These are phyloP conservation scores for Eumaeus atala DNA, from an alignment of 1,140 invertebrate genomes.

Conservation along the genomic window DNA sequence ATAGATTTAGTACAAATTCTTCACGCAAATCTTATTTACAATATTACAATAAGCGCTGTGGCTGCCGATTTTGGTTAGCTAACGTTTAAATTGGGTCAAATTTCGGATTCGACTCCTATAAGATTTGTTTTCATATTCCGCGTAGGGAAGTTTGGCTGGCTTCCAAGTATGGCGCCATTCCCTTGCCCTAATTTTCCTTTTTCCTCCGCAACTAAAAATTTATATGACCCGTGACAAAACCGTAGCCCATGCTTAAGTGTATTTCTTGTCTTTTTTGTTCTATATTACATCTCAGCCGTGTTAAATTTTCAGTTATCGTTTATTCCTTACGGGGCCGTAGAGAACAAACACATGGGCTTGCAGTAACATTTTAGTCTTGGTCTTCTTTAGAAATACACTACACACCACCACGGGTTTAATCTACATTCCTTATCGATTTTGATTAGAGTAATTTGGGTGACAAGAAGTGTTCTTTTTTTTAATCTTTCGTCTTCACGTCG, in stretches of 20 bases:
- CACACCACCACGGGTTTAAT: too few relatives aligned
- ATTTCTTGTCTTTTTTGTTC: conserved; percentile 4
- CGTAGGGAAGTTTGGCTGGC: conserved; percentile 36
- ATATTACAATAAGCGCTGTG: background rate
- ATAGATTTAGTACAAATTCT: too few relatives aligned
- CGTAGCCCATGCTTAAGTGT: conserved; percentile 6
- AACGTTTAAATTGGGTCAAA: conserved; percentile 10
- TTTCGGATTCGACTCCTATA: conserved; percentile 45
- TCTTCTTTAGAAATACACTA: too few relatives aligned
- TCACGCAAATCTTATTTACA: too few relatives aligned
- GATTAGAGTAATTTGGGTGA: too few relatives aligned
- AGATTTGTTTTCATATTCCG: conserved; percentile 44
- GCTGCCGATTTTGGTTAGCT: background rate
- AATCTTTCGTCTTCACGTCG: too few relatives aligned
- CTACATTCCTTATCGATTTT: too few relatives aligned
- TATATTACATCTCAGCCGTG: background rate
- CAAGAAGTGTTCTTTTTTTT: too few relatives aligned
- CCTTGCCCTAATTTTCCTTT: conserved; percentile 56
- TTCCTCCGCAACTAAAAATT: conserved; percentile 42
- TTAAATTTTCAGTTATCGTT: background rate
- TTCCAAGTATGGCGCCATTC: conserved; percentile 43
- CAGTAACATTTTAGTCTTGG: too few relatives aligned
- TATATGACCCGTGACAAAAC: conserved; percentile 35
- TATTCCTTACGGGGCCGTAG: too few relatives aligned
- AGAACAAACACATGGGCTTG: too few relatives aligned